phyloP scores from a whole-genome alignment of 2,888 invertebrate species.

The Plebejus anna region DNA sequence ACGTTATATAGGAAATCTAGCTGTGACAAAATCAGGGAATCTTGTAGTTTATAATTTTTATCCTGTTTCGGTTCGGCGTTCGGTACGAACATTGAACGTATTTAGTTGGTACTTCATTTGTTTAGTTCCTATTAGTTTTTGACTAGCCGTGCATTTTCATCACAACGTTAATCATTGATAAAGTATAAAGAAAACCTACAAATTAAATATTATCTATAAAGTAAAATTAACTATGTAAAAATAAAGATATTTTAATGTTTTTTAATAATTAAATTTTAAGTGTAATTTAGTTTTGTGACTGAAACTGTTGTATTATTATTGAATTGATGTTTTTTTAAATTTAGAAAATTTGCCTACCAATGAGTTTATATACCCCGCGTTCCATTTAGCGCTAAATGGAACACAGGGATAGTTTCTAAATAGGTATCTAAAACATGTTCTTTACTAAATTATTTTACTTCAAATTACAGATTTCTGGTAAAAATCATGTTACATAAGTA shows the following conservation, averaged over 20 bases:
- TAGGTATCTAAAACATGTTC: background rate
- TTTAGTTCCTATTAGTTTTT: background rate
- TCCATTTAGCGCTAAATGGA: background rate
- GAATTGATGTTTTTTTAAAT: background rate
- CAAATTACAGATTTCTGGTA: background rate
- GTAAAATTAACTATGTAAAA: background rate
- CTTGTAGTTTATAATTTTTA: background rate
- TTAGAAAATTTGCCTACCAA: background rate
- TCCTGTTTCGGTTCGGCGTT: background rate
- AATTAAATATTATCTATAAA: background rate
- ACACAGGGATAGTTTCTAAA: background rate
- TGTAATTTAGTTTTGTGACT: conserved; percentile 1
- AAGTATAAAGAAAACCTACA: background rate
- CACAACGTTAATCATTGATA: background rate
- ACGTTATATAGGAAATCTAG: background rate
- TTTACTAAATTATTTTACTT: background rate
- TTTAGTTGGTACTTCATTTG: background rate
- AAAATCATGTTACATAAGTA: background rate
- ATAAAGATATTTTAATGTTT: background rate
- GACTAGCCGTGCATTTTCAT: conserved; percentile 8
- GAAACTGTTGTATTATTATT: background rate
- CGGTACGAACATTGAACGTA: background rate
- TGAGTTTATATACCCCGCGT: background rate
- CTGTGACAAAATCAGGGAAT: background rate
- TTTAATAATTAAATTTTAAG: background rate